Base-by-base conservation (phyloP, 1,140 invertebrate genomes). In the Epicauta chinensis region DNA sequence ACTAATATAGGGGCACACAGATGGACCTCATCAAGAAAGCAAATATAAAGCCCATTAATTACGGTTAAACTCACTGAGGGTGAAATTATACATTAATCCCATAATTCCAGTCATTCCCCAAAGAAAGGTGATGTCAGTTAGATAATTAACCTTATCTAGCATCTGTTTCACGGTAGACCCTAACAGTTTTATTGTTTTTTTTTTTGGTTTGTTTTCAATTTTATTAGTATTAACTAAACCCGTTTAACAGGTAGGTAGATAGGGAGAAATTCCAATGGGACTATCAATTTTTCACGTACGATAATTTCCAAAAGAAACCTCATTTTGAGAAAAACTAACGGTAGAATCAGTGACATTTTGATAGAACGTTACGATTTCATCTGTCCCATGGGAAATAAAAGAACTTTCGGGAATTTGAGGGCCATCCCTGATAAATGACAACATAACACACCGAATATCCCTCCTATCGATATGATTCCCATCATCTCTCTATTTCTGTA, bases 1-100 rank as follows among this genome's bases (percentile, higher is more conserved):
- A 23, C 23, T 23, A 23, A 23, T 23, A 23, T 5, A 7, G 23
- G 4, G 23, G 23, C 30, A 38, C 36, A 41, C 52, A 54, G 52
- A 54, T 54, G 52, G 37, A 34, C 36, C 32, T 49, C 45, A 49
- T 49, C 40, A 48, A 40, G 38, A 54, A 54, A 58, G 51, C 51
- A 58, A 58, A 58, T 54, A 58, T 58, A 54, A 42, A 37, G 23
- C 51, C 43, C 51, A 58, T 58, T 58, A 58, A 58, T 58, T 58
- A 58, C 41, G 36, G 14, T 29, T 39, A 30, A 44, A 43, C 56
- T 41, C 40, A 50, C 47, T 46, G 31, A 41, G 47, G 23, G 55
- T 32, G 44, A 43, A 58, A 54, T 30, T 42, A 42, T 46, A 54
- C 56, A 54, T 54, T 58, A 58, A 58, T 58, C 51, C 51, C 41